Conservation (phyloP, 2,113 vertebrate genomes). For the Tachysurus vachellii region DNA sequence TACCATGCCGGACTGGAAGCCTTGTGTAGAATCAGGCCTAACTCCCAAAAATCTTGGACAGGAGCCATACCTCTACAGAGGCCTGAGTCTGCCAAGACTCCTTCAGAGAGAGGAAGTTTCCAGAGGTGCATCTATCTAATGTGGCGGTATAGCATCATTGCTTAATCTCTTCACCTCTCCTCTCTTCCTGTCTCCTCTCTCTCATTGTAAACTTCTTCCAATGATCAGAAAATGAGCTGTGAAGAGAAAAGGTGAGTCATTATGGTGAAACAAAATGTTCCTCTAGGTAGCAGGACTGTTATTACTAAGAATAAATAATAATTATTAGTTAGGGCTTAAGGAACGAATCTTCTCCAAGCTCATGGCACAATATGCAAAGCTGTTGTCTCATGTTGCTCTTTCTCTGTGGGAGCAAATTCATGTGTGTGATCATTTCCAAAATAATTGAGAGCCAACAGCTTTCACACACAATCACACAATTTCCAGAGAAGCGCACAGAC, state of each 20-base stretch:
- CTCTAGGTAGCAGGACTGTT: neutral
- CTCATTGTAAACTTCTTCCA: neutral
- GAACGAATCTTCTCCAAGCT: neutral
- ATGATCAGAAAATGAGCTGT: neutral
- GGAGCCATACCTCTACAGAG: constrained; percentile 27
- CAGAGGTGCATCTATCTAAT: constrained; percentile 35
- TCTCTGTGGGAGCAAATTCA: neutral
- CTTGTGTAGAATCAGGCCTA: constrained; percentile 10
- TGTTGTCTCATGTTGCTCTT: constrained; percentile 17
- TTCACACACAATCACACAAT: constrained; percentile 10
- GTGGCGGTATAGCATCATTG: constrained; percentile 2
- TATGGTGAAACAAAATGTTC: constrained; percentile 4
- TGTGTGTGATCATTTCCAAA: neutral
- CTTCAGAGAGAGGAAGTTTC: constrained; percentile 36
- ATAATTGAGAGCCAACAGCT: constrained; percentile 20
- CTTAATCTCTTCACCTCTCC: constrained; percentile 33
- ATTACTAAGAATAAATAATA: constrained; percentile 1
- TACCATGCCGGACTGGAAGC: neutral
- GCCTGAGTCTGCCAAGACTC: constrained; percentile 8
- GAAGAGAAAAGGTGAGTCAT: constrained; percentile 1
- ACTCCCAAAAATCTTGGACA: constrained; percentile 22
- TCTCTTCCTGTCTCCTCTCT: neutral
- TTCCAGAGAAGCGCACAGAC: neutral
- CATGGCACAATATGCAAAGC: neutral
- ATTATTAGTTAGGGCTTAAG: neutral